Evolutionary conservation across 2,797 vertebrate genomes (phyloP), one percentile per base, ranked within the genome.

Genomic region (Epinephelus awoara): DNA sequence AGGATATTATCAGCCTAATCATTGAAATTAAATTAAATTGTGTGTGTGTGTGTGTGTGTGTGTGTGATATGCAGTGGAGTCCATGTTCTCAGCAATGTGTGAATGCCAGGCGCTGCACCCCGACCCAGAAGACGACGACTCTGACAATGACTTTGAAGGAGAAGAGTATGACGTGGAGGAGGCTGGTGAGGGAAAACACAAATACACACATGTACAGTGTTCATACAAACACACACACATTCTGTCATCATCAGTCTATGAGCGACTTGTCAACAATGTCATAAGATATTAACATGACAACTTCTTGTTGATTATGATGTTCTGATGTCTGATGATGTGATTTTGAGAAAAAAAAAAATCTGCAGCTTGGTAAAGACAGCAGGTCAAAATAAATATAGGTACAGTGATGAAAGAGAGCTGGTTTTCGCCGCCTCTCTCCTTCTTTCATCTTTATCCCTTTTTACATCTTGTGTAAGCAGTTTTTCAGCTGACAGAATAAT

Each of bases 41-140:
- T 6, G 17, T 15, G 17, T 47, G 15, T 47, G 12, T 44, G 5
- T 66, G 19, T 67, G 38, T 61, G n/a, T 19, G 17, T 2, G 19
- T 77, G 5, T 44, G 62, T 61, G 19, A 74, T 88, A 6, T 77
- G 2, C 92, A 99, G 98, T 99, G 96, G 97, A 99, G 83, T 86
- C 96, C 71, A 97, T 99, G 98, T 99, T 99, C 86, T 95, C 97
- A 2, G 96, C 97, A 0, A 99, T 99, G 98, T 99, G 98, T 1
- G 98, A 99, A 10, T 99, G 98, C 88, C 98, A 99, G 86, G 98
- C 98, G 10, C 93, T 99, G 78, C 98, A 99, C 72, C 98, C 98
- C 0, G 98, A 99, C 88, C 98, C 97, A 0, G 98, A 99, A 0
- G 98, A 99, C 4, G 94, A 95, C 0, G 97, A 99, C 87, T 98